Base-by-base conservation (phyloP, 1,140 invertebrate genomes). In the Brachionus paranguensis region DNA sequence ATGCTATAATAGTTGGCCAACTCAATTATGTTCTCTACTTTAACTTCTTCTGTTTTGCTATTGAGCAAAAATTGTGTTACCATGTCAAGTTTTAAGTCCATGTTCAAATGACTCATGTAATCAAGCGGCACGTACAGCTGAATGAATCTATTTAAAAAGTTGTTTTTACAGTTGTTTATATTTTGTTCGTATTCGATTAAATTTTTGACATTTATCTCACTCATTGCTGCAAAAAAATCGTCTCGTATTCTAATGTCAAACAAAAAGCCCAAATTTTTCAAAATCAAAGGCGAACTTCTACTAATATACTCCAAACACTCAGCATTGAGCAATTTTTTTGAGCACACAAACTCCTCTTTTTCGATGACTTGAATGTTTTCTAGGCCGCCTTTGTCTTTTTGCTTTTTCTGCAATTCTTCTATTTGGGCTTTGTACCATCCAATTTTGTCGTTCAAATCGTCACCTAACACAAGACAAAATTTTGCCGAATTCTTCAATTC, bases 41-140 rank as follows among this genome's bases (percentile, higher is more conserved):
- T 81, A 2, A 33, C 60, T 47, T 81, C 53, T 64, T 81, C 78
- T 8, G 53, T 64, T 64, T 45, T 60, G 33, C 33, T 81, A 29
- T 43, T 81, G 8, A 81, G 78, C 53, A 81, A 41, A 68, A 81
- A 81, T 68, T 81, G 78, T 45, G 78, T 68, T 1, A 81, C 41
- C 53, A 81, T 43, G 33, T 81, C 50, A 11, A 81, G 29, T 27
- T 64, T 81, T 17, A 43, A 0, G 33, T 43, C 11, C 53, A 47
- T 81, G 2, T 81, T 27, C 29, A 81, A 64, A 33, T 81, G 78
- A 20, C n/a, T 27, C 53, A 64, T 81, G 17, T 43, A 64, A 43
- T 64, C 53, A 14, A 81, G 41, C 3, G 78, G 78, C 7, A 81
- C 78, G 37, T 81, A 81, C 53, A 81, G 27, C 33, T 68, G 78